These are phyloP conservation scores for Corvus moneduloides DNA, from an alignment of 2,113 vertebrate species.

Conservation along the genomic window DNA sequence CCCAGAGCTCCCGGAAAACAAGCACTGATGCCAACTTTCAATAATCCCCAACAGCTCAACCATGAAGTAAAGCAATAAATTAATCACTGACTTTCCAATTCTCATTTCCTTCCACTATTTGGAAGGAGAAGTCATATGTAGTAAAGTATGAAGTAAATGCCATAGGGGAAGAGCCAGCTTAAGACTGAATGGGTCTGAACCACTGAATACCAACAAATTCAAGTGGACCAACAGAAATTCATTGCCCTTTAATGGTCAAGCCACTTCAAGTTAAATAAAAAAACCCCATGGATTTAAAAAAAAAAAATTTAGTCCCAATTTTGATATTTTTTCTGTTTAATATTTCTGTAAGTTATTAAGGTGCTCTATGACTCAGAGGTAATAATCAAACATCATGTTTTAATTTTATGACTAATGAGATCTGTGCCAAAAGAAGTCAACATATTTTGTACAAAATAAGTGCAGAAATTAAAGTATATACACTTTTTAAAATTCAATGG, in stretches of 20 bases:
- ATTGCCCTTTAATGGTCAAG: not conserved
- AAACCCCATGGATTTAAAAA: not conserved
- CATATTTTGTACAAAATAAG: not conserved
- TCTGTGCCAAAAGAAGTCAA: not conserved
- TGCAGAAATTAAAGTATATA: not conserved
- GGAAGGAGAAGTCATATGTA: not conserved
- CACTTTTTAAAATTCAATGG: fast-evolving
- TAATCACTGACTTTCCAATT: not conserved
- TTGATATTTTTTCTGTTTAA: not conserved
- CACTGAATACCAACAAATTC: not conserved
- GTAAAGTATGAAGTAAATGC: not conserved
- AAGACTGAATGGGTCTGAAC: not conserved
- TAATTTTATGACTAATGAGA: not conserved
- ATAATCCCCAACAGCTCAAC: not conserved
- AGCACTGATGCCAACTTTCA: not conserved
- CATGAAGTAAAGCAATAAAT: not conserved
- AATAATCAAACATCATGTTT: not conserved
- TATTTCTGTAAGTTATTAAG: not conserved
- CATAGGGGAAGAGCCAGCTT: not conserved
- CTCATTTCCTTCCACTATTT: not conserved
- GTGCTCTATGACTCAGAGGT: not conserved
- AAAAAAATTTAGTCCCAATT: not conserved
- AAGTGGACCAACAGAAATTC: not conserved
- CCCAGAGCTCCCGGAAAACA: not conserved
- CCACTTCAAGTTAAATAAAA: not conserved